Evolutionary conservation across 2,113 vertebrate genomes (phyloP), one percentile per base, ranked within the genome.

Genomic region (Microtus ochrogaster): DNA sequence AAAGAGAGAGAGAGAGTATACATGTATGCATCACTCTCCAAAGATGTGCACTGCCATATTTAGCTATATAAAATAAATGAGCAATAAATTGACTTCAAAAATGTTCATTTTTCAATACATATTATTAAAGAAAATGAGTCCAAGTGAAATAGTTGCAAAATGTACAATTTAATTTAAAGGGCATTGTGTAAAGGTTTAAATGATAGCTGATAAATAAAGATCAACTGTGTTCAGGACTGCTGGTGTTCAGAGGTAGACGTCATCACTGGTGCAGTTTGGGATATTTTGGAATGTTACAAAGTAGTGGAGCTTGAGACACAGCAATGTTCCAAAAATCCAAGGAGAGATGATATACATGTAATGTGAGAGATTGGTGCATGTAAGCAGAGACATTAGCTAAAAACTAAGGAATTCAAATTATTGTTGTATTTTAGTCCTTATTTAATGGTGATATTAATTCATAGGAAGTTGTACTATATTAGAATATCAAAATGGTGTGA

Each of bases 21-120:
- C 8, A 21, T 79, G 47, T 79, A 52, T 78, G 49, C 1, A 49
- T 17, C 28, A 79, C 24, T 79, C 28, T 28, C 14, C 30, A 19
- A 33, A 30, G 17, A 21, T 36, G 3, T 52, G 77, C 22, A 76
- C 11, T 47, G 41, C 5, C 26, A 14, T 76, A 47, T 33, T 17
- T 33, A 79, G 26, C 10, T 52, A 33, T 33, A 78, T 33, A 52
- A 33, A 52, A 33, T 33, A 19, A 36, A 36, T 52, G 47, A 52
- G 17, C 28, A 17, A 47, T 47, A 47, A 77, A 28, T 47, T 2
- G 7, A 28, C 6, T 13, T 30, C 21, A 83, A 0, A 0, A 2
- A 70, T 11, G 39, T 52, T 21, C 52, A 70, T 92, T 10, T 72
- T 84, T 83, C n/a, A 79, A 33, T 77, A 13, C 12, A 73, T 33